Evolutionary conservation across 1,140 invertebrate species (phyloP).

Genomic region (Melanaphis sacchari): DNA sequence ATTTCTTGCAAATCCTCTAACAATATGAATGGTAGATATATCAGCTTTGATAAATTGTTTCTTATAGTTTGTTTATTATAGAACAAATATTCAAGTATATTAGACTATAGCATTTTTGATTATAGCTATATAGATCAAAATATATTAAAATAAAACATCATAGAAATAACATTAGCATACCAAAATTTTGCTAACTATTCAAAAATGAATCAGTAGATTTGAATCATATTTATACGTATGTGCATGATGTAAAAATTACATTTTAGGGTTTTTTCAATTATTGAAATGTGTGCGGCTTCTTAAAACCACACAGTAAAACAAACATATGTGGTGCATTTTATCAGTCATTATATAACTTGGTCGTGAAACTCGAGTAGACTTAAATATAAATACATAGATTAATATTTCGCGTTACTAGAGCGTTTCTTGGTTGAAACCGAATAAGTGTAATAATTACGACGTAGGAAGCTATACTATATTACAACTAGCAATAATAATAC

Average conservation of each 20-base stretch:
- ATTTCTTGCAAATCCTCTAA: too few relatives aligned
- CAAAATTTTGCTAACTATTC: too few relatives aligned
- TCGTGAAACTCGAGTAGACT: neutral
- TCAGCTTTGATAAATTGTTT: too few relatives aligned
- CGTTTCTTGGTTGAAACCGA: neutral
- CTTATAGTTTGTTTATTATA: too few relatives aligned
- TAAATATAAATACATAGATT: slow-evolving; percentile 3
- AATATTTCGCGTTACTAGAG: neutral
- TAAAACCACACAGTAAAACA: neutral
- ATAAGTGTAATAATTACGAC: slow-evolving; percentile 17
- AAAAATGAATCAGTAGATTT: neutral
- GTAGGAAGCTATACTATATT: neutral
- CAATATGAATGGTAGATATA: too few relatives aligned
- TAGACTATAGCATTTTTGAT: too few relatives aligned
- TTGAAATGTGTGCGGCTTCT: slow-evolving; percentile 6
- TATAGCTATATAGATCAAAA: too few relatives aligned
- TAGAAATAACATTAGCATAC: too few relatives aligned
- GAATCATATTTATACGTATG: neutral
- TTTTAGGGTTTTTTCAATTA: neutral
- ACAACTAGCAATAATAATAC: neutral
- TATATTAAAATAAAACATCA: too few relatives aligned
- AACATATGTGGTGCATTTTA: neutral
- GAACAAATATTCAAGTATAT: too few relatives aligned
- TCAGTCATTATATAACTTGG: neutral
- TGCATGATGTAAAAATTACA: neutral